phyloP scores from a whole-genome alignment of 2,113 vertebrate species.

The Triplophysa rosa region DNA sequence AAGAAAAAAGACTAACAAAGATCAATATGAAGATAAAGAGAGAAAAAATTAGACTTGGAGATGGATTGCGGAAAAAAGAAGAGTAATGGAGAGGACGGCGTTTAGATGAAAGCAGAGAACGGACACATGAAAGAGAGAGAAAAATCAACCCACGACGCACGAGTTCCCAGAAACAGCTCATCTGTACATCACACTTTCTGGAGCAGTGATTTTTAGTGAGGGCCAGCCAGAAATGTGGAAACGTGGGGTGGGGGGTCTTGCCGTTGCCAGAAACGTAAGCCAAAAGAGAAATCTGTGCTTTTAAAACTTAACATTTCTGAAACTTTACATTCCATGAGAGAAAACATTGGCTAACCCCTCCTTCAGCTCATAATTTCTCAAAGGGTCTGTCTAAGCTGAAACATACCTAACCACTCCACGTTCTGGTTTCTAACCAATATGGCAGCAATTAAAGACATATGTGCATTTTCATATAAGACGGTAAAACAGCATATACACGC shows the following conservation, averaged over 20 bases:
- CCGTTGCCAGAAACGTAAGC: background rate
- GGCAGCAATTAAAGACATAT: constrained; percentile 74
- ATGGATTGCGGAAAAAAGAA: background rate
- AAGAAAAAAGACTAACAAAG: background rate
- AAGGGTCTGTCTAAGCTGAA: constrained; percentile 60
- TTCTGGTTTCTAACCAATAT: constrained; percentile 62
- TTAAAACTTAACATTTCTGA: constrained; percentile 32
- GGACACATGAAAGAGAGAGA: constrained; percentile 19
- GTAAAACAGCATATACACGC: constrained; percentile 57
- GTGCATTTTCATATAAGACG: constrained; percentile 69
- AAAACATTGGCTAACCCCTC: constrained; percentile 23
- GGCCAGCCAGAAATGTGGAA: background rate
- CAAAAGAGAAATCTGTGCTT: constrained; percentile 34
- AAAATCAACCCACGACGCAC: constrained; percentile 22
- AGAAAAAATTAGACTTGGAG: background rate
- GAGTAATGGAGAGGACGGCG: background rate
- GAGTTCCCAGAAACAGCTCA: background rate
- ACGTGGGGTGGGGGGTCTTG: background rate
- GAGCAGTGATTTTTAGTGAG: background rate
- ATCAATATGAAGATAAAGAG: constrained; percentile 2
- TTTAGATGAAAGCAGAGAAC: constrained; percentile 15
- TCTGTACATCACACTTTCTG: constrained; percentile 26
- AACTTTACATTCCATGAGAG: constrained; percentile 14
- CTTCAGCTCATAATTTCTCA: constrained; percentile 62
- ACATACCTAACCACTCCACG: constrained; percentile 61